These are phyloP conservation scores for Pithys albifrons DNA, from an alignment of 2,113 vertebrate species.

Conservation along the genomic window DNA sequence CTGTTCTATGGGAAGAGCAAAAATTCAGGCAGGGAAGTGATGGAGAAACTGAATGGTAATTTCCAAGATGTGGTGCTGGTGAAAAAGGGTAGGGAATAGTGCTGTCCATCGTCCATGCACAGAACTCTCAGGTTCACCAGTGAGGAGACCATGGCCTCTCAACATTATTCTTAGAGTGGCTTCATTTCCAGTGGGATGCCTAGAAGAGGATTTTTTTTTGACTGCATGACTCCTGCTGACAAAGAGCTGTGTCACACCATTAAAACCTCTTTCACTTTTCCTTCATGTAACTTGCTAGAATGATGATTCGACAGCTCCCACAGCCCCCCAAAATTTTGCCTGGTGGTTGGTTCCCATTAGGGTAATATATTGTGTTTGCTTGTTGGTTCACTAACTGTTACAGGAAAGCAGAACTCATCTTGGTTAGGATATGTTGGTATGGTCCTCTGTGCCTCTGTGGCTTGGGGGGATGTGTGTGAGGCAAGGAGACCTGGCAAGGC, in stretches of 20 bases:
- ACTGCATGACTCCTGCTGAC: conserved; percentile 42
- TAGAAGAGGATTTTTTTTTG: background rate
- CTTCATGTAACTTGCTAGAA: conserved; percentile 6
- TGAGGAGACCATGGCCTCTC: background rate
- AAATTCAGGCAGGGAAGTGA: background rate
- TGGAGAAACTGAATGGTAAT: background rate
- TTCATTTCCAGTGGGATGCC: conserved; percentile 16
- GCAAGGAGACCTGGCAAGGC: background rate
- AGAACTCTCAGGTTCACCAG: background rate
- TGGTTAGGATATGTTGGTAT: background rate
- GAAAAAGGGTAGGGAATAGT: background rate
- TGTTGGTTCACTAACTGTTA: background rate
- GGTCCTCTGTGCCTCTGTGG: background rate
- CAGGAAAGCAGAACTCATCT: background rate
- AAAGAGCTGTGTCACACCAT: conserved; percentile 15
- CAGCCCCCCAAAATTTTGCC: background rate
- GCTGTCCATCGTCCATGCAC: background rate
- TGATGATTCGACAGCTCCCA: background rate
- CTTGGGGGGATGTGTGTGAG: background rate
- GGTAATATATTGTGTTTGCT: background rate
- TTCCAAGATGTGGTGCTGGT: background rate
- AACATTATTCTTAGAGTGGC: background rate
- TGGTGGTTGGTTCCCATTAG: background rate
- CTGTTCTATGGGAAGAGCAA: background rate
- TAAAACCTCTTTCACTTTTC: conserved; percentile 36